A percentile compares a stretch with the other conserved stretches of the same genome.
Evolutionary conservation across 1,140 invertebrate species (phyloP).

Genomic region (Brachionus rubens): DNA sequence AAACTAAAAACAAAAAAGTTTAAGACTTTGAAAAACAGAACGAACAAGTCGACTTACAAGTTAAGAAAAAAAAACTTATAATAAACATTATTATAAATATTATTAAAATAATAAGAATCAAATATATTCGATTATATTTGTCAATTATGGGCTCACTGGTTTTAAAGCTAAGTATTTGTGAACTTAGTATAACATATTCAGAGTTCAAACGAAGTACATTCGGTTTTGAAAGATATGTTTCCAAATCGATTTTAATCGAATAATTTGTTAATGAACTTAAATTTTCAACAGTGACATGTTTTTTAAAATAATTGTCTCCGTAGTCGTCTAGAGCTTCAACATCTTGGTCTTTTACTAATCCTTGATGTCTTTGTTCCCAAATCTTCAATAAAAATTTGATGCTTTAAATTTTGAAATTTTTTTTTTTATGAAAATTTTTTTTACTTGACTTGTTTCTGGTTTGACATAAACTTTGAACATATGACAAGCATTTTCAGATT

Average conservation of each 20-base stretch:
- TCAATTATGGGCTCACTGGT: background rate
- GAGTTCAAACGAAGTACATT: background rate
- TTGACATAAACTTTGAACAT: background rate
- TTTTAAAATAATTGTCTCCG: background rate
- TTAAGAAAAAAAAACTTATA: background rate
- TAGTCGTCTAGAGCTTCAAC: background rate
- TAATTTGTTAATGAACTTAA: constrained; percentile 19
- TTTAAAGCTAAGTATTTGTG: background rate
- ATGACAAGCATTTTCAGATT: constrained; percentile 34
- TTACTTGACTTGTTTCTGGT: background rate
- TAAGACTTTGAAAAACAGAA: background rate
- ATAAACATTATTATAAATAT: too few species aligned
- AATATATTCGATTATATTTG: too few species aligned
- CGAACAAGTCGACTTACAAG: background rate
- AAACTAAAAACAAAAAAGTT: background rate
- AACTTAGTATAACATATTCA: background rate
- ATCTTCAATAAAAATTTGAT: too few species aligned
- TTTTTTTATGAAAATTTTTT: background rate
- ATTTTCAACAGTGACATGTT: background rate
- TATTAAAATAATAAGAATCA: too few species aligned
- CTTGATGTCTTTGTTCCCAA: background rate
- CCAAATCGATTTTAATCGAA: constrained; percentile 20
- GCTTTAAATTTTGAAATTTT: background rate
- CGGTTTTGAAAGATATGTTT: constrained; percentile 11
- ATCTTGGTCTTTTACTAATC: background rate